Percentiles rank a stretch among this genome's conserved stretches.
phyloP scores from a whole-genome alignment of 2,797 vertebrate species.

The Chaenodraco wilsoni region DNA sequence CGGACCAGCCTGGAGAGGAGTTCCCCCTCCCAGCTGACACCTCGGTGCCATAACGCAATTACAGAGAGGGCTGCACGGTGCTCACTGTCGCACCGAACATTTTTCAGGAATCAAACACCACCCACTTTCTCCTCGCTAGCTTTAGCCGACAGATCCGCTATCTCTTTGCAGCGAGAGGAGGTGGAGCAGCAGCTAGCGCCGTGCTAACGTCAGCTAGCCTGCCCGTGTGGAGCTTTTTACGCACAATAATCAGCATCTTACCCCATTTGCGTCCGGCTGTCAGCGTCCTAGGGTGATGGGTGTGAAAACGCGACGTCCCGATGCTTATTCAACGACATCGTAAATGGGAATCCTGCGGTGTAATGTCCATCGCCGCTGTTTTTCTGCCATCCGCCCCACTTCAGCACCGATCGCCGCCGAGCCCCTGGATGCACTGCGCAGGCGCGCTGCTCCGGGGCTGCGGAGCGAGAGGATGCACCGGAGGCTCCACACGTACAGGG shows the following conservation, averaged over 20 bases:
- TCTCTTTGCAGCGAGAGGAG: constrained; percentile 61
- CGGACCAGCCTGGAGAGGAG: constrained; percentile 36
- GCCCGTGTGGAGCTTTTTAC: constrained; percentile 65
- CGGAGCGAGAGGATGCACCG: constrained; percentile 73
- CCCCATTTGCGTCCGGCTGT: constrained; percentile 74
- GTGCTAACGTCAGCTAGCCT: constrained; percentile 76
- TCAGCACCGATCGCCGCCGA: constrained; percentile 95
- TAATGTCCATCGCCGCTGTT: constrained; percentile 88
- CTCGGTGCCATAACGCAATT: not conserved
- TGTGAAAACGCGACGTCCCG: constrained; percentile 58
- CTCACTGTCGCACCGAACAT: constrained; percentile 34
- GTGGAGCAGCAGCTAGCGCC: constrained; percentile 69
- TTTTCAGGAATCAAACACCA: constrained; percentile 57
- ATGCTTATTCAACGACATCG: constrained; percentile 67
- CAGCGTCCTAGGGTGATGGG: constrained; percentile 70
- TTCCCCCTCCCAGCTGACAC: constrained; percentile 48
- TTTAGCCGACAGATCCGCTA: constrained; percentile 70
- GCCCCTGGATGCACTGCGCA: constrained; percentile 89
- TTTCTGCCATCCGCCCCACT: constrained; percentile 96
- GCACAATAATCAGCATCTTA: constrained; percentile 77
- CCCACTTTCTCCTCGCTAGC: constrained; percentile 70
- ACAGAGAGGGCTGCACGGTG: constrained; percentile 2
- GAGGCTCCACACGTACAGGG: constrained; percentile 25
- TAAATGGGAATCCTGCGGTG: constrained; percentile 75
- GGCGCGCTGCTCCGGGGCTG: constrained; percentile 80